Conservation (phyloP, 2,888 invertebrate genomes). For the Saturnia japonica region DNA sequence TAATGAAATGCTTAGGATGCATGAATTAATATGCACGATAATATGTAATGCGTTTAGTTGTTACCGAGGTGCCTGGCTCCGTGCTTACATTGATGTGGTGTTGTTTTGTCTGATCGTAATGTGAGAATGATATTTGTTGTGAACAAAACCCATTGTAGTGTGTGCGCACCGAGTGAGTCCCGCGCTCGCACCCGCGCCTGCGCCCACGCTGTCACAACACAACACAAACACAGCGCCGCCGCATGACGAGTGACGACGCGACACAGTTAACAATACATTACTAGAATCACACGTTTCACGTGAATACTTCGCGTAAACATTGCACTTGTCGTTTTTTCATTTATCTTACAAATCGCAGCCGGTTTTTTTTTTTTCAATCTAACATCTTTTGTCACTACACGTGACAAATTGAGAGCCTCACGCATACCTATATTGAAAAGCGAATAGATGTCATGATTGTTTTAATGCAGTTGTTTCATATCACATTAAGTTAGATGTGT, state of each 20-base stretch:
- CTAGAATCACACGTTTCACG: not conserved
- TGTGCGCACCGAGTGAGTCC: not conserved
- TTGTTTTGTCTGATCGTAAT: constrained; percentile 21
- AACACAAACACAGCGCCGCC: not conserved
- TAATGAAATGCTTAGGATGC: not conserved
- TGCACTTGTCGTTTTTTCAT: not conserved
- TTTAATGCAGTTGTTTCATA: no score
- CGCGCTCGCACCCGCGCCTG: constrained; percentile 2
- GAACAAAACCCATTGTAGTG: not conserved
- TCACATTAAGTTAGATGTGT: no score
- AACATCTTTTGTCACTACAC: not conserved
- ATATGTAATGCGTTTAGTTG: not conserved
- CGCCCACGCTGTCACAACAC: constrained; percentile 7
- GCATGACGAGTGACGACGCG: not conserved
- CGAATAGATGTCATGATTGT: no score
- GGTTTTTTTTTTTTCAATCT: not conserved
- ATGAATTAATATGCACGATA: not conserved
- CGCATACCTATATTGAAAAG: no score
- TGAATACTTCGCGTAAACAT: not conserved
- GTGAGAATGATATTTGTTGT: constrained; percentile 16
- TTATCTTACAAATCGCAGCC: not conserved
- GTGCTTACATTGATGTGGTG: not conserved
- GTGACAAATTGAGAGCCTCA: not conserved
- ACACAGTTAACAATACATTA: not conserved
- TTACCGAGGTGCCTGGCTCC: not conserved